Evolutionary conservation across 2,797 vertebrate species (phyloP), one percentile per base, ranked within the genome.

Genomic region (Sebastolobus alascanus): DNA sequence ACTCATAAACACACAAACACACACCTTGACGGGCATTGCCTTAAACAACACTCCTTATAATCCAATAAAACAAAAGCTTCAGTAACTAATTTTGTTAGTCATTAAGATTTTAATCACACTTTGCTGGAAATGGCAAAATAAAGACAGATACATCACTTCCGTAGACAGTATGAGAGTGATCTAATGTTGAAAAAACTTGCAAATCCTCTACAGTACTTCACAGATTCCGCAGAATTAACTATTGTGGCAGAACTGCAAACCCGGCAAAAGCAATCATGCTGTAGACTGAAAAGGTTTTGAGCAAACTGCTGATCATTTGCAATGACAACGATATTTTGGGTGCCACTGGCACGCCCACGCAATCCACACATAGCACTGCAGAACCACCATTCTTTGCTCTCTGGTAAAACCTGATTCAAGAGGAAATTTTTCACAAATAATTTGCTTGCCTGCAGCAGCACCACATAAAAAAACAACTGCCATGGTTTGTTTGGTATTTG

Each of bases 231-330:
- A 33, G 40, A 33, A 35, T 56, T 5, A 60, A 52, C 54, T 35
- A 52, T n/a, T 66, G 46, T 56, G 43, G 35, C 16, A 10, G 29
- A 73, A 33, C 27, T 61, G 29, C 35, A 61, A 68, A 60, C 25
- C 64, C 20, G 25, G 80, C 77, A 33, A 66, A 83, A 66, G 27
- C 35, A 74, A 35, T 71, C 46, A 46, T 43, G 61, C 58, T 59
- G 29, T 4, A 38, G 68, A 55, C 61, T 55, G 22, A 74, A 71
- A 3, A 43, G 11, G 18, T 46, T 78, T 9, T 65, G 35, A 56
- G 60, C 29, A 40, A 70, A 58, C 27, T 61, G 25, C 40, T 46
- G 22, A 71, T 79, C 33, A 58, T 63, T 75, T 31, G 31, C 16
- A 67, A n/a, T 27, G 58, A 72, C 22, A 76, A 22, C 10, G 5